Evolutionary conservation across 1,140 invertebrate species (phyloP), one percentile per base, ranked within the genome.

Genomic region (Drosophila trapezifrons): DNA sequence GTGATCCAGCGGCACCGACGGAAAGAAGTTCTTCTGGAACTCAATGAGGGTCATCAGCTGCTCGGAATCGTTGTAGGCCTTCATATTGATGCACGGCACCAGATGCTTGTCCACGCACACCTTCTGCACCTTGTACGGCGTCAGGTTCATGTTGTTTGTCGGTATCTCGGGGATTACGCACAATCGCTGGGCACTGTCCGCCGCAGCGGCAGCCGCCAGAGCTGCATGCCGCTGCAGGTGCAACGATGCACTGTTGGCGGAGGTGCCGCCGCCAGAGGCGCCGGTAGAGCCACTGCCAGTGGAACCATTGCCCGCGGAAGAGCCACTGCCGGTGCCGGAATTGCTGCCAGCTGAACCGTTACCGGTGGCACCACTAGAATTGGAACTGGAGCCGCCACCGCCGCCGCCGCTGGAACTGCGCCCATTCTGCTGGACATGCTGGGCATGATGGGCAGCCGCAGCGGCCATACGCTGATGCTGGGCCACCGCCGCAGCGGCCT

Each of bases 51-150:
- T 96, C 94, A 97, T 96, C 74, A 97, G 93, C 71, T 96, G 93
- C 90, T 97, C 96, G 20, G 94, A 94, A 81, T 96, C 96, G 57
- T 96, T 94, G 92, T 95, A 96, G 8, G 96, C 96, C 93, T 97
- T 97, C 91, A 95, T 95, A 92, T 97, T 97, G 78, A 97, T 97
- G 91, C 96, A 97, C 38, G 95, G 96, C 76, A 97, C 95, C 93
- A 96, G 94, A 92, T 95, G 95, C 78, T 95, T 95, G 80, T 96
- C 96, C 43, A 97, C 95, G 51, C 96, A 93, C 20, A 96, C 96
- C 87, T 96, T 96, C 79, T 96, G 96, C 32, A 97, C 94, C 94
- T 96, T 93, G 66, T 94, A 94, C 18, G 91, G 91, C 15, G 75
- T 86, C 2, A 87, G 49, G 13, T 80, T 83, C 77, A 90, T 80